These are phyloP conservation scores for Polypterus senegalus DNA, from an alignment of 2,113 vertebrate species.

Conservation along the genomic window DNA sequence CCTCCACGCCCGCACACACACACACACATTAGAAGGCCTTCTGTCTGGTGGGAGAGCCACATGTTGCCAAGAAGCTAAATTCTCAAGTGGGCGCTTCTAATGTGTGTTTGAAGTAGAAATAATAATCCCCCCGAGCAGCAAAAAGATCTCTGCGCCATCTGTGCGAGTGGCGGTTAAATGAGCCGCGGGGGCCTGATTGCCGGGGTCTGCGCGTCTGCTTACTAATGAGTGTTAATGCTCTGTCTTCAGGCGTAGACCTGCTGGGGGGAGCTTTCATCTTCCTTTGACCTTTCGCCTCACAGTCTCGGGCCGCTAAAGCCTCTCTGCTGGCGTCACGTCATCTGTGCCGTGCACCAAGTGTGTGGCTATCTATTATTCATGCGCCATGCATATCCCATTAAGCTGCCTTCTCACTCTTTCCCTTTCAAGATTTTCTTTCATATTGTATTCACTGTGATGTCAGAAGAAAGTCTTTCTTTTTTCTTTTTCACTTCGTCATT, in stretches of 20 bases:
- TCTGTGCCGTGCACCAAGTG: background rate
- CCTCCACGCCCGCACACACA: too few relatives aligned
- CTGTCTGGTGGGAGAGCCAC: too few relatives aligned
- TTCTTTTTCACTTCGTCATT: too few relatives aligned
- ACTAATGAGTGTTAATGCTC: constrained; percentile 2
- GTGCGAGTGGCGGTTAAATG: background rate
- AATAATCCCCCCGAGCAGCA: background rate
- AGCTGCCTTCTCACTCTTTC: background rate
- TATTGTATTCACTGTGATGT: background rate
- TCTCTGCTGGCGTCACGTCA: background rate
- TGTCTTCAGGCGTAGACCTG: background rate
- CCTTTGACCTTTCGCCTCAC: background rate
- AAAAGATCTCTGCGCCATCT: constrained; percentile 1
- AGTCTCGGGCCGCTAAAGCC: background rate
- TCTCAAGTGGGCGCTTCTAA: too few relatives aligned
- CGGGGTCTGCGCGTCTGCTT: background rate
- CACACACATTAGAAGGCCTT: too few relatives aligned
- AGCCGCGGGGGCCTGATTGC: background rate
- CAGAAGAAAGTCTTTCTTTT: background rate
- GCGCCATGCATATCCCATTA: background rate
- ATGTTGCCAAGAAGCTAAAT: too few relatives aligned
- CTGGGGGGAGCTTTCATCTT: background rate
- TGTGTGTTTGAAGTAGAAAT: background rate
- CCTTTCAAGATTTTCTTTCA: background rate
- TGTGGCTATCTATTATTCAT: background rate